Conservation (phyloP, 1,140 invertebrate genomes). For the Epicauta chinensis region DNA sequence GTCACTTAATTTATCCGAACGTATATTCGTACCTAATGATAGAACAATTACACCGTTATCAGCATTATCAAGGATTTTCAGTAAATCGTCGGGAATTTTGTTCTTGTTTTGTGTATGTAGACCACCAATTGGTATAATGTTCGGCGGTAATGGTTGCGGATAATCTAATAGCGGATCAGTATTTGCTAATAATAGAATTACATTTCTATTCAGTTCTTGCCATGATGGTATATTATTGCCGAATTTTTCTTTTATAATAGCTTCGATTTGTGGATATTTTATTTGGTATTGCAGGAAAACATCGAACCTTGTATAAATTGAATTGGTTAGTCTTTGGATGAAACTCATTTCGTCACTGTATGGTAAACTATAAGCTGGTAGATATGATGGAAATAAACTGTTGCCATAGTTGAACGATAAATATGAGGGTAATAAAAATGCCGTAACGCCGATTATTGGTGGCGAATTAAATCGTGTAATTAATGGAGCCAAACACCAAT, state of each 20-base stretch:
- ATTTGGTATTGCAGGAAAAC: too few species aligned
- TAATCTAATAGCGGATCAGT: slow-evolving; percentile 43
- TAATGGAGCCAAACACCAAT: slow-evolving; percentile 21
- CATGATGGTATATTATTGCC: slow-evolving; percentile 17
- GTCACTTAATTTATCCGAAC: slow-evolving; percentile 15
- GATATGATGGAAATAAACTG: not conserved
- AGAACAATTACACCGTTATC: slow-evolving; percentile 29
- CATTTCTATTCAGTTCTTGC: slow-evolving; percentile 13
- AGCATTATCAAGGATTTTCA: slow-evolving; percentile 21
- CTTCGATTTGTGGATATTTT: too few species aligned
- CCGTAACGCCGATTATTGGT: slow-evolving; percentile 1
- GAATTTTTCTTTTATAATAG: slow-evolving; percentile 2
- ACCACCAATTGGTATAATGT: slow-evolving; percentile 50
- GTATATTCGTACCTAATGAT: slow-evolving; percentile 27
- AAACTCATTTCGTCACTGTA: slow-evolving; percentile 1
- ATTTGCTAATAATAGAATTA: slow-evolving; percentile 41
- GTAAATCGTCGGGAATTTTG: slow-evolving; percentile 21
- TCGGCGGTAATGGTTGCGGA: slow-evolving; percentile 43
- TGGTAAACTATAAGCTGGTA: slow-evolving; percentile 2
- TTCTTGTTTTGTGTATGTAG: slow-evolving; percentile 43
- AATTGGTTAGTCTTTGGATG: too few species aligned
- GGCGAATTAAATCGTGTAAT: slow-evolving; percentile 6
- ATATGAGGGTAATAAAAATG: slow-evolving; percentile 7
- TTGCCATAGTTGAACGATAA: slow-evolving; percentile 1
- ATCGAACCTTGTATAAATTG: too few species aligned